Conservation (phyloP, 2,113 vertebrate genomes). For the Podilymbus podiceps region DNA sequence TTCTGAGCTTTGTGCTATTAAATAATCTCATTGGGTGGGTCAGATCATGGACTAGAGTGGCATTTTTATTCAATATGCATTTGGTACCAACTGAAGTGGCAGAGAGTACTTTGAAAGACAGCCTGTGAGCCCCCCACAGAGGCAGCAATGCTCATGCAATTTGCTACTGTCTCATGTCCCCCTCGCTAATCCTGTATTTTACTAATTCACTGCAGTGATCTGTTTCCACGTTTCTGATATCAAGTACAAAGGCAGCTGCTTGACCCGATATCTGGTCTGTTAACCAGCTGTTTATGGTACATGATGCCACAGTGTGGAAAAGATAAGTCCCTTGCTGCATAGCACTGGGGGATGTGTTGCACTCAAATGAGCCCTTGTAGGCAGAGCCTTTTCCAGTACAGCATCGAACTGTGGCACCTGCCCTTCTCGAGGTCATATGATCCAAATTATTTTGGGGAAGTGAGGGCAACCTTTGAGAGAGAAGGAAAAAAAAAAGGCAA, state of each 20-base stretch:
- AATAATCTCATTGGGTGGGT: not conserved
- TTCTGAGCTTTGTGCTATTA: not conserved
- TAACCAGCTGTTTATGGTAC: not conserved
- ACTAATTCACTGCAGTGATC: not conserved
- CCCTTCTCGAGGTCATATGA: not conserved
- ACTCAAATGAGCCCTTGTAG: not conserved
- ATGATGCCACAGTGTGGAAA: not conserved
- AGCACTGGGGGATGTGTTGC: not conserved
- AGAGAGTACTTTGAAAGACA: not conserved
- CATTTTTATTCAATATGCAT: not conserved
- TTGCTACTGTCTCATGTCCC: not conserved
- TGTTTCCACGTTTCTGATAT: not conserved
- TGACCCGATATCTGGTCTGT: not conserved
- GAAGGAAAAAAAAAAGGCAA: not conserved
- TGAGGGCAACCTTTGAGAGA: not conserved
- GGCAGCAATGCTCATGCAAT: not conserved
- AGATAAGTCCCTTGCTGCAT: fast-evolving
- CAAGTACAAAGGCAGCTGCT: not conserved
- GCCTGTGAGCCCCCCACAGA: not conserved
- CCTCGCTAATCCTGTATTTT: not conserved
- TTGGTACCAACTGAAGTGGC: not conserved
- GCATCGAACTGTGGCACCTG: not conserved
- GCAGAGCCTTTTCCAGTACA: not conserved
- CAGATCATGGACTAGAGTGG: not conserved
- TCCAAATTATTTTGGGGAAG: not conserved